A percentile compares a stretch with the other conserved stretches of the same genome.
Conservation (phyloP, 1,140 invertebrate species). For the Bombus sibiricus region DNA sequence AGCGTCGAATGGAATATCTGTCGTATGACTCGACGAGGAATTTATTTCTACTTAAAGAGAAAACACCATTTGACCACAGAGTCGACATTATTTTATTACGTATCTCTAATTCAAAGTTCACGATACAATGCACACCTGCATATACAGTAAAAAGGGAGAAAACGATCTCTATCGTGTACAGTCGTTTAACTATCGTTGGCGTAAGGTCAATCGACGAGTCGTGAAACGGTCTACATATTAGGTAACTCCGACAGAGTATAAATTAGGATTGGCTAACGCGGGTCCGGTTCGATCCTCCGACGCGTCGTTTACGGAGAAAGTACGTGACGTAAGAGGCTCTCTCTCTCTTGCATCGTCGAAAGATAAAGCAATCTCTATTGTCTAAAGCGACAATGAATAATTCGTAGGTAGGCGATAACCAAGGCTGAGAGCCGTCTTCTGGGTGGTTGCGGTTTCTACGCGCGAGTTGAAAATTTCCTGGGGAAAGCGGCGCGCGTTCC, state of each 20-base stretch:
- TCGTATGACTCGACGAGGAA: background rate
- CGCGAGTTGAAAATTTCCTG: conserved; percentile 48
- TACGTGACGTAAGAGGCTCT: conserved; percentile 63
- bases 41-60: no score
- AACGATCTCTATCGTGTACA: background rate
- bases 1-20: background rate
- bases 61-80: no score
- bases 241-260: conserved; percentile 71
- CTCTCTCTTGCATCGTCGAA: conserved; percentile 39
- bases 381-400: conserved; percentile 66
- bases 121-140: no score
- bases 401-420: conserved; percentile 61
- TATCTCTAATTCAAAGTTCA: no score
- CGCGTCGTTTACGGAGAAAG: conserved; percentile 66
- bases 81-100: no score
- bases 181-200: no score
- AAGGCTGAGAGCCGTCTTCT: conserved; percentile 24
- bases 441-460: background rate
- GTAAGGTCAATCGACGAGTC: background rate
- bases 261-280: conserved; percentile 75
- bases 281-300: conserved; percentile 38
- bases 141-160: background rate
- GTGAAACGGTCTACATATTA: conserved; percentile 64
- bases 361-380: conserved; percentile 68
- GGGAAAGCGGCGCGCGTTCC: conserved; percentile 44